Evolutionary conservation across 2,113 vertebrate genomes (phyloP).

Genomic region (Oenanthe oenanthe): DNA sequence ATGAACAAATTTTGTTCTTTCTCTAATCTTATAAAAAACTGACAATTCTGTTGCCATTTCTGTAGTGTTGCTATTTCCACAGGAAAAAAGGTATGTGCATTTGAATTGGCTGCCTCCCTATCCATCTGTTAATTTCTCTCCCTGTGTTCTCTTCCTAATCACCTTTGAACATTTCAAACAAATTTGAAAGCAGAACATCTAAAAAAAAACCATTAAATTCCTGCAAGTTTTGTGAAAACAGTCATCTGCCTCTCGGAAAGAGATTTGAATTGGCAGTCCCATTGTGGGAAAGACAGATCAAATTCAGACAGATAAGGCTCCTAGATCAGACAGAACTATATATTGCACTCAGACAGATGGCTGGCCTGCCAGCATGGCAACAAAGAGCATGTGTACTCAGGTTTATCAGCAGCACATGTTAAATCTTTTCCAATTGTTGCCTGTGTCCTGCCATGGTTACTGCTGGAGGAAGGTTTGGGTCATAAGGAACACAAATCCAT

Average conservation of each 20-base stretch:
- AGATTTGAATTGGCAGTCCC: constrained; percentile 2
- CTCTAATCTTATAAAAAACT: neutral
- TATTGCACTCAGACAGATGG: constrained; percentile 35
- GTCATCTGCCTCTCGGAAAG: neutral
- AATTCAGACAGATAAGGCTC: constrained; percentile 21
- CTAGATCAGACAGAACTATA: constrained; percentile 38
- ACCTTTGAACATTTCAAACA: constrained; percentile 7
- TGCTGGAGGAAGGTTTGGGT: neutral
- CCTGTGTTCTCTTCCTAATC: neutral
- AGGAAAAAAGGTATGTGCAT: neutral
- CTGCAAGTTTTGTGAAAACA: constrained; percentile 20
- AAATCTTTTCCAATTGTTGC: neutral
- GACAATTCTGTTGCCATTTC: neutral
- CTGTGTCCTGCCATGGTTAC: neutral
- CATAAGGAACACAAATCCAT: neutral
- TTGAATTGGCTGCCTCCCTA: neutral
- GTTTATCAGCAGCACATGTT: neutral
- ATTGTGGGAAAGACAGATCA: neutral
- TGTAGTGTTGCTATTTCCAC: neutral
- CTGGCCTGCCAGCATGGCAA: constrained; percentile 18
- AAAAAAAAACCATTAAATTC: neutral
- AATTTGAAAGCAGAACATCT: neutral
- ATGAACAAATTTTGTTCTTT: neutral
- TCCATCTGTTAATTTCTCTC: constrained; percentile 18
- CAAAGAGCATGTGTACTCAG: neutral